Evolutionary conservation across 2,113 vertebrate genomes (phyloP).

Genomic region (Candoia aspera): DNA sequence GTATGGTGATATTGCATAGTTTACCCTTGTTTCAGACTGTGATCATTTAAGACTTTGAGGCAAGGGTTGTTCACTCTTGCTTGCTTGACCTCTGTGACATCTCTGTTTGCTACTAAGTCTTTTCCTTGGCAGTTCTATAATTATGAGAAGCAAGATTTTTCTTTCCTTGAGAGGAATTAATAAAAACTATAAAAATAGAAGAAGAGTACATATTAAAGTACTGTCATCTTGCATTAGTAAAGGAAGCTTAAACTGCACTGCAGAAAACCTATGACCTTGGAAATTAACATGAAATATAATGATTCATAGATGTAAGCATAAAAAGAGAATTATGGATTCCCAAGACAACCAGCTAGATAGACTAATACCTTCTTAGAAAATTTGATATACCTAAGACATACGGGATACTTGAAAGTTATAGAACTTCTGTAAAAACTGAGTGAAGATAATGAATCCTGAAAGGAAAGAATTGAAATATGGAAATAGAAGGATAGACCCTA

Average conservation of each 20-base stretch:
- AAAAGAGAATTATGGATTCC: slow-evolving; percentile 6
- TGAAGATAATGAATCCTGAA: neutral
- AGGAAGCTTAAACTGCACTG: slow-evolving; percentile 27
- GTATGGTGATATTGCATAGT: neutral
- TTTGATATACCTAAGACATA: neutral
- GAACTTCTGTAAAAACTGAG: neutral
- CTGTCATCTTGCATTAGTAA: slow-evolving; percentile 36
- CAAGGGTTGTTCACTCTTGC: neutral
- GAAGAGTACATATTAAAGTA: slow-evolving; percentile 30
- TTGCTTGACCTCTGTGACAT: neutral
- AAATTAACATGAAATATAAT: slow-evolving; percentile 36
- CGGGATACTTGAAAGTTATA: neutral
- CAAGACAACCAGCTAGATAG: neutral
- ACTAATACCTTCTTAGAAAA: slow-evolving; percentile 11
- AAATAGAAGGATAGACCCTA: neutral
- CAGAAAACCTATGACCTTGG: slow-evolving; percentile 33
- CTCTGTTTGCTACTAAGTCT: neutral
- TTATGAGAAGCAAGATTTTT: slow-evolving; percentile 13
- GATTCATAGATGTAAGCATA: slow-evolving; percentile 25
- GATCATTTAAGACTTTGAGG: neutral
- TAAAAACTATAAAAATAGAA: slow-evolving; percentile 32
- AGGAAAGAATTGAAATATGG: neutral
- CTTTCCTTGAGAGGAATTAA: slow-evolving; percentile 20
- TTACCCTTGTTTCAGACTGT: neutral
- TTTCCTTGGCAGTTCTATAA: neutral